Base-by-base conservation (phyloP, 2,113 vertebrate genomes). In the Neoarius graeffei region DNA sequence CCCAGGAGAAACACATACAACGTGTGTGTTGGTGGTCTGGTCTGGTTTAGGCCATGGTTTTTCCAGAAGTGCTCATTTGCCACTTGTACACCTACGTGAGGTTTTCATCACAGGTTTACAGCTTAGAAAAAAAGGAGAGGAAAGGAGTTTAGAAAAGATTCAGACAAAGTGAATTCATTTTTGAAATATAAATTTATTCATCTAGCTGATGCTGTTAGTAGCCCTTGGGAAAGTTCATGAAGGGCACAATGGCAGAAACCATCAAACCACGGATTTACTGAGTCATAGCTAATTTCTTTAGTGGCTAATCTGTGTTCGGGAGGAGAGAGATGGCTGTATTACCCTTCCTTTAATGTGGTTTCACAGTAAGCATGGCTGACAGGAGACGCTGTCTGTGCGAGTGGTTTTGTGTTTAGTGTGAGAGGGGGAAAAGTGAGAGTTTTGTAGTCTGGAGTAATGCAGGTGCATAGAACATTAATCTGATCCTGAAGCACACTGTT, bases 21-120 rank as follows among this genome's bases (percentile, higher is more conserved):
- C 35, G 50, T 14, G 50, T 30, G 56, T 30, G 82, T 73, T 85
- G 89, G 86, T 90, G 89, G 89, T 88, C 89, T 30, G 81, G 81
- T 77, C 69, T 77, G 81, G 82, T 59, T 84, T 79, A 83, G 64
- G 35, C 74, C 42, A 66, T 81, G 84, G 85, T 56, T 83, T 87
- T 85, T 77, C 67, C 77, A 82, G 71, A 88, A 88, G 86, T 87
- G 87, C 89, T 87, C 23, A 87, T 89, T 89, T 85, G 89, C 83
- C 89, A 85, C 86, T 85, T 88, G 83, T 77, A 84, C 83, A 85
- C 83, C n/a, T 30, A 81, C 48, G 59, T 30, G 52, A 50, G 1
- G 50, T 23, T 54, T 71, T 71, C 82, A 82, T 60, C 73, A 81
- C 42, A 42, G 42, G 42, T 42, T 42, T 42, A 42, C 42, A 42